A percentile compares a stretch with the other conserved stretches of the same genome.
phyloP scores from a whole-genome alignment of 2,888 invertebrate species.

The Anticlea derivata region DNA sequence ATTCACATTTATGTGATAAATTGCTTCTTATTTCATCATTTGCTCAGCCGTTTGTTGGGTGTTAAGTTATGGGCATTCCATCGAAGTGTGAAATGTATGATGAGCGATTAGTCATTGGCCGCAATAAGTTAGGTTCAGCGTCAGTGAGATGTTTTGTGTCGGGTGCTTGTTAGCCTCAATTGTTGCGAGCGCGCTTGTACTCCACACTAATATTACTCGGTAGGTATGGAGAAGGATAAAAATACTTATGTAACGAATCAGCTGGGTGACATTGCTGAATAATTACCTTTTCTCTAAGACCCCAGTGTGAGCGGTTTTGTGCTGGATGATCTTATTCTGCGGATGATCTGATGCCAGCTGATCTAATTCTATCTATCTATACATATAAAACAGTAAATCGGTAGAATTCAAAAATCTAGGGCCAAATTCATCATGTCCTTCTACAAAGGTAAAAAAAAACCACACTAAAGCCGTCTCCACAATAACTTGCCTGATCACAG shows the following conservation, averaged over 20 bases:
- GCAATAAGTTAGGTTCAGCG: conserved; percentile 51
- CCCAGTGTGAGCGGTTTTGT: too few species aligned
- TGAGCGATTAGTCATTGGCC: conserved; percentile 68
- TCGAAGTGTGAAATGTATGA: conserved; percentile 46
- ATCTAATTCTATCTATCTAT: too few species aligned
- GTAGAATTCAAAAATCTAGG: too few species aligned
- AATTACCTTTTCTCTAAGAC: too few species aligned
- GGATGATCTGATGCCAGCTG: too few species aligned
- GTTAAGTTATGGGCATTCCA: conserved; percentile 39
- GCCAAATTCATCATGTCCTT: too few species aligned
- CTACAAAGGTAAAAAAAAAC: too few species aligned
- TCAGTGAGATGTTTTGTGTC: conserved; percentile 63
- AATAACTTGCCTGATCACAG: conserved; percentile 40
- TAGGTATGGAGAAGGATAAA: conserved; percentile 51
- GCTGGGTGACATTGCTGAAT: too few species aligned
- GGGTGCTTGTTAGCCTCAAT: conserved; percentile 78
- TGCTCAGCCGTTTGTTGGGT: conserved; percentile 18
- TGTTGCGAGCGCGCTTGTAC: conserved; percentile 74
- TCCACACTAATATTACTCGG: conserved; percentile 48
- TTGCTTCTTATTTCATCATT: conserved; percentile 21
- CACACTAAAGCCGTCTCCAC: conserved; percentile 48
- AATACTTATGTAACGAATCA: too few species aligned
- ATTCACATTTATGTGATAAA: conserved; percentile 21
- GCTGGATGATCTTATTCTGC: too few species aligned
- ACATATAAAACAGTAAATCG: too few species aligned